phyloP scores from a whole-genome alignment of 2,797 vertebrate genomes.

The Pseudochaenichthys georgianus region DNA sequence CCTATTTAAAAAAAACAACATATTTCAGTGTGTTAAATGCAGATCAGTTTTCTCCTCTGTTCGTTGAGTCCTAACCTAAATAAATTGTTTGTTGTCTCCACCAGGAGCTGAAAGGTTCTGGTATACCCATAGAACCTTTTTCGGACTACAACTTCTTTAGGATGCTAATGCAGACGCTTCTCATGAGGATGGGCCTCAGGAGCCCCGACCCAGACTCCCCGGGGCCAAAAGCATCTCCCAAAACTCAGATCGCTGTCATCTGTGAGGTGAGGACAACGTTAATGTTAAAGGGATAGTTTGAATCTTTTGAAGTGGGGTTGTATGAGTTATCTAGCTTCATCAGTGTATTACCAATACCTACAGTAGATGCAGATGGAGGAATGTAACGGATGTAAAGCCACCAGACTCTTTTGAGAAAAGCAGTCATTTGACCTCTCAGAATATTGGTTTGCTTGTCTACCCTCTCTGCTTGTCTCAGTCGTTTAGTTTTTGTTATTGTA shows the following conservation, averaged over 20 bases:
- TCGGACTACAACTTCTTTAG: slow-evolving; percentile 81
- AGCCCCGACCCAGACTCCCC: slow-evolving; percentile 20
- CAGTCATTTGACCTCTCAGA: too few species aligned
- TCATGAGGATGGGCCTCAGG: slow-evolving; percentile 66
- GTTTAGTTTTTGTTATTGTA: too few species aligned
- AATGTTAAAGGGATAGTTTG: too few species aligned
- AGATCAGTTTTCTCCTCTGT: background rate
- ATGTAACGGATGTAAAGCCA: too few species aligned
- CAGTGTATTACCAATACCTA: too few species aligned
- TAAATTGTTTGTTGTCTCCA: background rate
- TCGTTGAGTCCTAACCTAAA: background rate
- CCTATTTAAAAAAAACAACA: background rate
- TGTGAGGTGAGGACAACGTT: slow-evolving; percentile 78
- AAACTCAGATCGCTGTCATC: slow-evolving; percentile 83
- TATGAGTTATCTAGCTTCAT: too few species aligned
- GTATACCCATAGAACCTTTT: slow-evolving; percentile 46
- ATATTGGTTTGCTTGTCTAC: too few species aligned
- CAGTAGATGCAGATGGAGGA: too few species aligned
- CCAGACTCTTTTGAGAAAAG: too few species aligned
- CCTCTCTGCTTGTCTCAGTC: too few species aligned
- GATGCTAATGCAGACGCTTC: slow-evolving; percentile 69
- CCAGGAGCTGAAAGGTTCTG: slow-evolving; percentile 77
- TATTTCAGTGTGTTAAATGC: background rate
- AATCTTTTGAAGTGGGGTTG: too few species aligned
- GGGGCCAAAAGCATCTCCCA: slow-evolving; percentile 49